Base-by-base conservation (phyloP, 2,797 vertebrate genomes). In the Tolypeutes matacus region DNA sequence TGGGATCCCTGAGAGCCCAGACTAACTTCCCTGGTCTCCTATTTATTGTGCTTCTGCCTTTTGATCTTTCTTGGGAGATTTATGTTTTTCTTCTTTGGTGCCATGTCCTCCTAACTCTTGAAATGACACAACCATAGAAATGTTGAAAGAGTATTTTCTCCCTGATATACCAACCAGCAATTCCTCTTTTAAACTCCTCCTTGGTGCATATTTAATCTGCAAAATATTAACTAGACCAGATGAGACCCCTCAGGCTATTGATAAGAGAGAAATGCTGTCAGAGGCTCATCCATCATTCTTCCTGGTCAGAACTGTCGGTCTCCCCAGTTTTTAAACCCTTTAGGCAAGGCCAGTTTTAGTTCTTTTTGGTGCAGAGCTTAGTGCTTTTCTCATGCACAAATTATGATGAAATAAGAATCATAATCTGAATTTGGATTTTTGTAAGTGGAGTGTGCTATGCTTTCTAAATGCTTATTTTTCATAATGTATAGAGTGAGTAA, bases 391-490 rank as follows among this genome's bases (percentile, higher is more conserved):
- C 87, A 72, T 23, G 76, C 88, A 86, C 78, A 67, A 53, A 89
- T 82, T 81, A 82, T 81, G 72, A 49, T 89, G 80, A 89, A 56
- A 69, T 95, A 86, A 49, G 81, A 70, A 89, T 42, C 36, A 1
- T 58, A 89, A 70, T 89, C 60, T 73, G 64, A 86, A 69, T 80
- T 42, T 53, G 70, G 83, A 49, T 49, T 92, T 87, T 34, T 58
- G 60, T 84, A 82, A 86, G 83, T n/a, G 29, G 76, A 60, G 56
- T 80, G 70, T 62, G 70, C 60, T 83, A 2, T 67, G 69, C 60
- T 93, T 80, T 83, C 77, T 65, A 88, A 93, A 82, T 78, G 31
- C 81, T 80, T 92, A 31, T 27, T 75, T 90, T 85, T 67, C 60
- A 51, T 86, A 88, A 92, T 51, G 25, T 67, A 25, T 78, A 78